A percentile compares a stretch with the other conserved stretches of the same genome.
Evolutionary conservation across 1,140 invertebrate genomes (phyloP).

Genomic region (Macrotrachela quadricornifera): DNA sequence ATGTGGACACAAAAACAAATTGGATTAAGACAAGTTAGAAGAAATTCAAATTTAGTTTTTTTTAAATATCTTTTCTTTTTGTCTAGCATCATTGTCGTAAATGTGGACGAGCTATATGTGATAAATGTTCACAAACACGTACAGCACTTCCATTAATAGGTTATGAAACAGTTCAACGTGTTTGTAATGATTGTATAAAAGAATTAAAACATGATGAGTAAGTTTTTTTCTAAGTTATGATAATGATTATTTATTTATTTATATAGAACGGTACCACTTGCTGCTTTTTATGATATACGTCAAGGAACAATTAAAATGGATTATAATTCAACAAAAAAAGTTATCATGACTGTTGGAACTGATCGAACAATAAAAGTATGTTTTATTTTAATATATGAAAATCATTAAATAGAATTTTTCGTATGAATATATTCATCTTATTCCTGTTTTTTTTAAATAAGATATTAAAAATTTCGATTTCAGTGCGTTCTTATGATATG

Average conservation of each 20-base stretch:
- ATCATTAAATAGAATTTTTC: too few relatives aligned
- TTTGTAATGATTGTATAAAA: conserved; percentile 63
- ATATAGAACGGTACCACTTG: conserved; percentile 1
- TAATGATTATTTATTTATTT: not conserved
- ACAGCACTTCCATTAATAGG: conserved; percentile 80
- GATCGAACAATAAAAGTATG: conserved; percentile 3
- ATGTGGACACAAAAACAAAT: conserved; percentile 92
- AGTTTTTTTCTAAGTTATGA: too few relatives aligned
- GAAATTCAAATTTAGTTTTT: not conserved
- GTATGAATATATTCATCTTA: too few relatives aligned
- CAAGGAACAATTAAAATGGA: not conserved
- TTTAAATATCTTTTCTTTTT: not conserved
- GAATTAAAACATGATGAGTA: conserved; percentile 6
- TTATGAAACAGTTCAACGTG: conserved; percentile 84
- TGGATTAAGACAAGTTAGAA: conserved; percentile 64
- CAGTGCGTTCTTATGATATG: too few relatives aligned
- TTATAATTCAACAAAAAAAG: conserved; percentile 3
- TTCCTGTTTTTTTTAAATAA: too few relatives aligned
- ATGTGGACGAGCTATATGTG: conserved; percentile 71
- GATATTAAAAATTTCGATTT: too few relatives aligned
- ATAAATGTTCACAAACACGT: conserved; percentile 62
- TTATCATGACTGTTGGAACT: conserved; percentile 4
- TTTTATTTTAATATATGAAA: not conserved
- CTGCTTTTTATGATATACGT: conserved; percentile 4
- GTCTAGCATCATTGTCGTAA: conserved; percentile 36